Conservation (phyloP, 2,888 invertebrate genomes). For the Trimorus sp. region DNA sequence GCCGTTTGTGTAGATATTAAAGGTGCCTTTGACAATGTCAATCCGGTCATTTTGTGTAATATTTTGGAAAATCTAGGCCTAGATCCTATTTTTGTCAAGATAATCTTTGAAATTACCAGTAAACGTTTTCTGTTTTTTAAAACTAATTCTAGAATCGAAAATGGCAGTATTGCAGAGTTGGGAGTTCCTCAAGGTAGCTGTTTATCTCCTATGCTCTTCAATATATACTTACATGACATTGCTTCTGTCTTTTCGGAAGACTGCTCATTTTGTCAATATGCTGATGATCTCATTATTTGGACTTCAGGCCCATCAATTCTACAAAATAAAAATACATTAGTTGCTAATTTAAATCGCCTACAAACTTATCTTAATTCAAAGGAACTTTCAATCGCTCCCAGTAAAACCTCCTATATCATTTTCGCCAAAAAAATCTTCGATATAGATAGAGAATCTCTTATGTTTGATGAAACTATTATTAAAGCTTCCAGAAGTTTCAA, state of each 20-base stretch:
- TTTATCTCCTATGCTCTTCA: constrained; percentile 9
- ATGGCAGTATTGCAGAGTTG: constrained; percentile 1
- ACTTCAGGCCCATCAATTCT: background rate
- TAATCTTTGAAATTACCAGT: constrained; percentile 16
- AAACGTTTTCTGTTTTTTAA: constrained; percentile 5
- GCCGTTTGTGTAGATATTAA: constrained; percentile 18
- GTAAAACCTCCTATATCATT: background rate
- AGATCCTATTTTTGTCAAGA: background rate
- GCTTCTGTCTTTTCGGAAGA: background rate
- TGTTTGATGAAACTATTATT: background rate
- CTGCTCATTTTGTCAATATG: background rate
- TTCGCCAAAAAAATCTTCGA: background rate
- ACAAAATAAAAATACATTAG: too few species aligned
- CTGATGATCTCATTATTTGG: constrained; percentile 5
- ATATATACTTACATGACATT: background rate
- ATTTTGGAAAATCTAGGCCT: background rate
- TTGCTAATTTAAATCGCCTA: too few species aligned
- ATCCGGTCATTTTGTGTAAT: background rate
- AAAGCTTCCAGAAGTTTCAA: background rate
- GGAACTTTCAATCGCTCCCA: background rate
- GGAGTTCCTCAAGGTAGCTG: constrained; percentile 20
- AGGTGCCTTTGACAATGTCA: constrained; percentile 24
- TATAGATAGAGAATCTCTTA: background rate
- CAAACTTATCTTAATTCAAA: background rate
- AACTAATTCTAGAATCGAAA: constrained; percentile 8